Evolutionary conservation across 2,888 invertebrate genomes (phyloP).

Genomic region (Phengaris alcon): DNA sequence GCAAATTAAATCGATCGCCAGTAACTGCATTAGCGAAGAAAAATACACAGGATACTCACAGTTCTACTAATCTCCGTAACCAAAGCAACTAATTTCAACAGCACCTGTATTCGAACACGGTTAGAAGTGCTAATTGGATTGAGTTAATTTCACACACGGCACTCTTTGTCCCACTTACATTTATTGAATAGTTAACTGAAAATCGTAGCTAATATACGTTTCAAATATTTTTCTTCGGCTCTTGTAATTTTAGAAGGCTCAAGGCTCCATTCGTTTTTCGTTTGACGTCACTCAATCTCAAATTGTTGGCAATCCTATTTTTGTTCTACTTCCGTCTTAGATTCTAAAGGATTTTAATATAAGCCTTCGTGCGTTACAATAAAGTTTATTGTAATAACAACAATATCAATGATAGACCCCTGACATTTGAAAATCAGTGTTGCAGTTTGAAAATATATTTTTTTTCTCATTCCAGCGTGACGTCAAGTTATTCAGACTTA

Average conservation of each 20-base stretch:
- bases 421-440: conserved; percentile 46
- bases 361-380: conserved; percentile 46
- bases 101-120: conserved; percentile 39
- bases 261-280: conserved; percentile 64
- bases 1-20: conserved; percentile 52
- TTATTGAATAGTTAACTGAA: conserved; percentile 49
- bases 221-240: conserved; percentile 64
- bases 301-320: conserved; percentile 79
- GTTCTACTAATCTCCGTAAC: conserved; percentile 60
- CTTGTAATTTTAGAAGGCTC: conserved; percentile 74
- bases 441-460: conserved; percentile 47
- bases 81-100: conserved; percentile 55
- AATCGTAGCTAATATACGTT: conserved; percentile 55
- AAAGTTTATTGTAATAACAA: conserved; percentile 52
- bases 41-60: conserved; percentile 66
- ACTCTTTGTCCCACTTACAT: conserved; percentile 58
- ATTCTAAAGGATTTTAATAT: conserved; percentile 49
- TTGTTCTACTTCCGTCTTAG: conserved; percentile 68
- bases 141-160: conserved; percentile 53
- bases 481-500: conserved; percentile 32
- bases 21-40: conserved; percentile 49
- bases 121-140: conserved; percentile 42
- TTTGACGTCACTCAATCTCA: conserved; percentile 68
- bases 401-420: conserved; percentile 50
- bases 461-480: conserved; percentile 31